Conservation (phyloP, 2,113 vertebrate genomes). For the Oenanthe oenanthe region DNA sequence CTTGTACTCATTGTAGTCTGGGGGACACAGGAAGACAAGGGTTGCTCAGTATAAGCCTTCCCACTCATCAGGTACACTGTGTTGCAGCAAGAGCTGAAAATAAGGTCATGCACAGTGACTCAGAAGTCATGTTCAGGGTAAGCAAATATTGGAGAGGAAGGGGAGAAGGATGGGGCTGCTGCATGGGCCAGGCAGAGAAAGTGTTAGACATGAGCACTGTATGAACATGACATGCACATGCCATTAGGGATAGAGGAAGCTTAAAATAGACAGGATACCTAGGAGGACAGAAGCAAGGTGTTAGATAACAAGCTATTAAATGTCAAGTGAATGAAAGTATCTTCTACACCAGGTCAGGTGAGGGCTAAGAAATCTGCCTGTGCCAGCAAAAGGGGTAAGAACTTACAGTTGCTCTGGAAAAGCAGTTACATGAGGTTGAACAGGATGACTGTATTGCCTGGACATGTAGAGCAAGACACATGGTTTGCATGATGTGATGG, state of each 20-base stretch:
- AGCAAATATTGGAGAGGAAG: neutral
- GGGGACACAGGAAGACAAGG: neutral
- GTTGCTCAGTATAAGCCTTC: neutral
- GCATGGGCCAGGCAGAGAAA: neutral
- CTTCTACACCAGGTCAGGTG: neutral
- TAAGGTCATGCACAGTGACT: neutral
- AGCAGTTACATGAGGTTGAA: neutral
- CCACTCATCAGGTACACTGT: neutral
- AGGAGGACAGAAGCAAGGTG: constrained; percentile 17
- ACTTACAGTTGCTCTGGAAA: neutral
- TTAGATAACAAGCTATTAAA: constrained; percentile 19
- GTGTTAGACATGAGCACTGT: neutral
- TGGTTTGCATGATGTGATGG: neutral
- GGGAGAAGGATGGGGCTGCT: neutral
- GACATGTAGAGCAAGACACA: neutral
- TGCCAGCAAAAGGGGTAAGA: neutral
- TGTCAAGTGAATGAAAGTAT: constrained; percentile 14
- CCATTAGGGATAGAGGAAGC: neutral
- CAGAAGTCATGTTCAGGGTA: neutral
- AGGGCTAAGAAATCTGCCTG: neutral
- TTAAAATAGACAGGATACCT: neutral
- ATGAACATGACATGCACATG: neutral
- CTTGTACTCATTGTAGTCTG: neutral
- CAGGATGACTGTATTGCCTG: neutral
- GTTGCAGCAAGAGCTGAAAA: neutral